phyloP scores from a whole-genome alignment of 2,113 vertebrate genomes.

The Accipiter virgatus region DNA sequence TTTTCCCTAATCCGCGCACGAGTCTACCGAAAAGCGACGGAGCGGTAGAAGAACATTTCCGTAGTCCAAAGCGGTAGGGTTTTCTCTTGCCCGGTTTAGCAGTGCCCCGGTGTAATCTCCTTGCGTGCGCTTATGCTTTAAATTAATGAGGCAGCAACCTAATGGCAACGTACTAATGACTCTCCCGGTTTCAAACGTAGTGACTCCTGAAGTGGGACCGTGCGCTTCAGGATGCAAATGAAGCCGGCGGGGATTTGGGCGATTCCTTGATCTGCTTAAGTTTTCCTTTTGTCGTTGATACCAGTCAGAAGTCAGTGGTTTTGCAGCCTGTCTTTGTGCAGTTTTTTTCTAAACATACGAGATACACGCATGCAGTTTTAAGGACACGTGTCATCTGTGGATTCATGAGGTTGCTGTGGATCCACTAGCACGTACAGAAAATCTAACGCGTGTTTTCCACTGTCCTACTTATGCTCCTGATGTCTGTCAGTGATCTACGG shows the following conservation, averaged over 20 bases:
- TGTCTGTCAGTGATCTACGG: not conserved
- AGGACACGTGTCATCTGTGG: not conserved
- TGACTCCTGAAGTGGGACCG: not conserved
- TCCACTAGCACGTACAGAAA: not conserved
- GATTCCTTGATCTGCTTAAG: not conserved
- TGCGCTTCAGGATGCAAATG: not conserved
- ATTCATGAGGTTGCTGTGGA: not conserved
- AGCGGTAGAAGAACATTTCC: not conserved
- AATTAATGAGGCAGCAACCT: not conserved
- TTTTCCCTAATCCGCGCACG: not conserved
- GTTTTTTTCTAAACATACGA: not conserved
- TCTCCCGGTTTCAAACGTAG: not conserved
- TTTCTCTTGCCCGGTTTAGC: not conserved
- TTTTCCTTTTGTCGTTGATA: not conserved
- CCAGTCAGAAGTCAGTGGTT: not conserved
- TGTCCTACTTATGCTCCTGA: not conserved
- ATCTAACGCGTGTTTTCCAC: not conserved
- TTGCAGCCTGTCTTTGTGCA: not conserved
- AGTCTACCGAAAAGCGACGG: not conserved
- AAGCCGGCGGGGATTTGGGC: not conserved
- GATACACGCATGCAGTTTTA: not conserved
- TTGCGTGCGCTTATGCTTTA: not conserved
- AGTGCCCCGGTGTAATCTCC: not conserved
- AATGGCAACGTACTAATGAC: not conserved
- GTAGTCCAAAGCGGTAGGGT: not conserved